Evolutionary conservation across 2,113 vertebrate genomes (phyloP).

Genomic region (Rhombomys opimus): DNA sequence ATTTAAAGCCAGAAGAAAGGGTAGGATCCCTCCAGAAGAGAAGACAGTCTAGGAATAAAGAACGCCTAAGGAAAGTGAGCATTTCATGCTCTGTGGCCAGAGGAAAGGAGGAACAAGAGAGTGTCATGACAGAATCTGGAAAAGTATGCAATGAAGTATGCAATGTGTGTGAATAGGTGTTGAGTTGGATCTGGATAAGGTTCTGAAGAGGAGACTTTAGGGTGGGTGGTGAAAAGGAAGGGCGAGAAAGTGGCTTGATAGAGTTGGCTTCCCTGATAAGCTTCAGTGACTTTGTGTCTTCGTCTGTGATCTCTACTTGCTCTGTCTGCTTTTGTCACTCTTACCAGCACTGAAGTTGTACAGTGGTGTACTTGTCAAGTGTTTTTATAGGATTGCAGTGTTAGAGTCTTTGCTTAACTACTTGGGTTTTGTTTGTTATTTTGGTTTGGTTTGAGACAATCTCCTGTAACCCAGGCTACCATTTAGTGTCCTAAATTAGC

Average conservation of each 20-base stretch:
- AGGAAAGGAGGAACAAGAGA: background rate
- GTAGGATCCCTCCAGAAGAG: background rate
- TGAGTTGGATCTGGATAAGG: background rate
- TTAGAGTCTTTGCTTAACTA: background rate
- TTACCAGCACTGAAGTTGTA: no score
- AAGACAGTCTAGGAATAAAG: background rate
- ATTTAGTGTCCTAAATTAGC: background rate
- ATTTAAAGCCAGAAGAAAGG: conserved; percentile 13
- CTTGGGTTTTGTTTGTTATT: background rate
- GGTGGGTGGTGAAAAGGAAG: background rate
- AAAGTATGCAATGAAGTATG: background rate
- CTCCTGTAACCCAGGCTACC: background rate
- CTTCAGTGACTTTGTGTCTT: background rate
- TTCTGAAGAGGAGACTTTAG: background rate
- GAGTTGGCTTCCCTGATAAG: background rate
- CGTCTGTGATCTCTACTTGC: background rate
- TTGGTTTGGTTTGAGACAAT: background rate
- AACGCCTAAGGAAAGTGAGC: background rate
- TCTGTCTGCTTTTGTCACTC: background rate
- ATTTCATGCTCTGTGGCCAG: background rate
- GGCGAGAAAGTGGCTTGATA: background rate
- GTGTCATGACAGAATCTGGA: background rate
- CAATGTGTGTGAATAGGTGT: background rate
- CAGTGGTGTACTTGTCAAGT: background rate
- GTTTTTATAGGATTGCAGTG: background rate